Evolutionary conservation across 2,888 invertebrate genomes (phyloP).

Genomic region (Scaptomyza cyrtandrae): DNA sequence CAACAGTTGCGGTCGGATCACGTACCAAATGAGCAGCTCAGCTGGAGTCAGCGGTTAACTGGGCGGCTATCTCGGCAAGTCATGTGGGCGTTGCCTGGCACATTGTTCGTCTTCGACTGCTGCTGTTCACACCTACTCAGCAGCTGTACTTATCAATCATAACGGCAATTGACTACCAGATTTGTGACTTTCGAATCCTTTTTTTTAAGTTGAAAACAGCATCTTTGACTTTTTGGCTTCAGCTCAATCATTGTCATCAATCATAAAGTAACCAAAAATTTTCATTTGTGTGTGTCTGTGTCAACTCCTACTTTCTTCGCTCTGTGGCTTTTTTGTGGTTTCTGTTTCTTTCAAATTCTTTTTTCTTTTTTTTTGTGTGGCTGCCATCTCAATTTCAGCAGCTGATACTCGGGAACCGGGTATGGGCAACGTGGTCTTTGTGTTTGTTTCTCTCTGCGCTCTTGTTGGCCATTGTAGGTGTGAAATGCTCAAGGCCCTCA

Average conservation of each 20-base stretch:
- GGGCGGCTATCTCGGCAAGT: slow-evolving; percentile 15
- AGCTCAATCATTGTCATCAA: slow-evolving; percentile 73
- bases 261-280: slow-evolving; percentile 52
- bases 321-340: slow-evolving; percentile 52
- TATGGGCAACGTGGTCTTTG: slow-evolving; percentile 15
- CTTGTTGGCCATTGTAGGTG: slow-evolving; percentile 72
- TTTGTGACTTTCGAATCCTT: slow-evolving; percentile 53
- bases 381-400: slow-evolving; percentile 67
- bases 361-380: slow-evolving; percentile 10
- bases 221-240: slow-evolving; percentile 67
- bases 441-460: slow-evolving; percentile 22
- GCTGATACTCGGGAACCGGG: slow-evolving; percentile 68
- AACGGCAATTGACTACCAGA: slow-evolving; percentile 61
- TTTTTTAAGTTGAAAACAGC: slow-evolving; percentile 58
- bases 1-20: slow-evolving; percentile 59
- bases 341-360: not conserved
- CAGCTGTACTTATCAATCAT: slow-evolving; percentile 64
- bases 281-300: slow-evolving; percentile 61
- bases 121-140: slow-evolving; percentile 69
- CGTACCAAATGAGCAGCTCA: slow-evolving; percentile 63
- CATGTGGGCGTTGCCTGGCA: slow-evolving; percentile 51
- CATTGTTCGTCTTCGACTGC: slow-evolving; percentile 16
- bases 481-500: slow-evolving; percentile 79
- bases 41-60: slow-evolving; percentile 2
- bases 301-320: slow-evolving; percentile 68